phyloP scores from a whole-genome alignment of 2,113 vertebrate genomes.

The Petaurus breviceps region DNA sequence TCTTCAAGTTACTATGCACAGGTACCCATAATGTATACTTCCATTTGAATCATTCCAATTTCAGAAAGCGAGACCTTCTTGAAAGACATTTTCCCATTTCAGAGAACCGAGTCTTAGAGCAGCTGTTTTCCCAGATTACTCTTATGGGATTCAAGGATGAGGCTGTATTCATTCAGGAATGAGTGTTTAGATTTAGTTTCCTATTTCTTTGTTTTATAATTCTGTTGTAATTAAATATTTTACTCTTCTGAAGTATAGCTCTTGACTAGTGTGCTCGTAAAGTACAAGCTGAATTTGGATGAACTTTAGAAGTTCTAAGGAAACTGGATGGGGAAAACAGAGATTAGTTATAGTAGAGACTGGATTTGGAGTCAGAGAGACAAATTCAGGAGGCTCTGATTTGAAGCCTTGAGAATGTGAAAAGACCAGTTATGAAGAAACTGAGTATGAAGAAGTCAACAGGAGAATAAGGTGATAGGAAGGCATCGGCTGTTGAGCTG shows the following conservation, averaged over 20 bases:
- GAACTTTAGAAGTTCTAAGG: background rate
- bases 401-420: background rate
- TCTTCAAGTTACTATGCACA: too few relatives aligned
- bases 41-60: background rate
- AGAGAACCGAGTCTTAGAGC: background rate
- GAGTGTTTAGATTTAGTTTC: background rate
- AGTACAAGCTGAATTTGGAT: background rate
- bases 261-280: background rate
- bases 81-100: too few relatives aligned
- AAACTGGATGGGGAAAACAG: background rate
- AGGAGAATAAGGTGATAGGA: background rate
- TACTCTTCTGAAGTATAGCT: background rate
- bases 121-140: background rate
- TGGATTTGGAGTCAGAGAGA: background rate
- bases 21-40: background rate
- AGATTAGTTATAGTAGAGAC: background rate
- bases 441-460: background rate
- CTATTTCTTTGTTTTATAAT: background rate
- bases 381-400: background rate
- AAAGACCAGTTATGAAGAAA: background rate
- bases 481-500: background rate
- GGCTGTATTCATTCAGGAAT: background rate
- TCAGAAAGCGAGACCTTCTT: background rate
- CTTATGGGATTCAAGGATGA: background rate
- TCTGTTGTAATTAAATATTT: background rate